A percentile compares a stretch with the other conserved stretches of the same genome.
Conservation (phyloP, 2,113 vertebrate species). For the Geococcyx californianus region DNA sequence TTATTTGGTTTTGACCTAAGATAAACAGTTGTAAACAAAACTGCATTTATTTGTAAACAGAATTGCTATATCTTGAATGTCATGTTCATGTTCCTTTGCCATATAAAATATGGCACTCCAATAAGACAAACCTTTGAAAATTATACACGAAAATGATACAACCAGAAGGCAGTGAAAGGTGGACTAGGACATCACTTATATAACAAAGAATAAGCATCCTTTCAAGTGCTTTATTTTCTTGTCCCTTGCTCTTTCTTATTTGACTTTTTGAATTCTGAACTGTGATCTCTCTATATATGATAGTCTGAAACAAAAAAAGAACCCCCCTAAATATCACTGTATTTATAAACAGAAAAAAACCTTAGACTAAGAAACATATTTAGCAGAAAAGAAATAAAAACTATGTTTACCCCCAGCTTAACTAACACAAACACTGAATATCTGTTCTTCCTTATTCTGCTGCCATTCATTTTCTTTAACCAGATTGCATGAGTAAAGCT, state of each 20-base stretch:
- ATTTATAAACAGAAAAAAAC: not conserved
- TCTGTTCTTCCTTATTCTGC: not conserved
- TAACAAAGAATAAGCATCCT: not conserved
- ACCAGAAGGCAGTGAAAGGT: not conserved
- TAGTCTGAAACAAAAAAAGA: not conserved
- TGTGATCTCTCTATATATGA: not conserved
- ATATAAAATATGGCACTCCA: not conserved
- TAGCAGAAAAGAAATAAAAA: not conserved
- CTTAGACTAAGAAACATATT: not conserved
- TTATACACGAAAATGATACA: not conserved
- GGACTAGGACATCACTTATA: fast-evolving
- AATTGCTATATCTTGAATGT: not conserved
- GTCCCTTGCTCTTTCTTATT: not conserved
- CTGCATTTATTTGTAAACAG: not conserved
- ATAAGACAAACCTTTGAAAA: not conserved
- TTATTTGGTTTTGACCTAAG: not conserved
- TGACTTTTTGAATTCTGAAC: not conserved
- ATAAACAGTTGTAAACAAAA: not conserved
- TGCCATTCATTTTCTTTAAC: not conserved
- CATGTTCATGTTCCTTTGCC: not conserved
- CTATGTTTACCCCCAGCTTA: not conserved
- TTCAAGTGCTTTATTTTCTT: not conserved
- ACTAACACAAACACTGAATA: not conserved
- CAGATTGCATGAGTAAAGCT: fast-evolving
- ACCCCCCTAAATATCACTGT: not conserved